Percentiles rank a stretch among this genome's conserved stretches.
These are phyloP conservation scores for Carollia perspicillata DNA, from an alignment of 2,113 vertebrate genomes.

Conservation along the genomic window DNA sequence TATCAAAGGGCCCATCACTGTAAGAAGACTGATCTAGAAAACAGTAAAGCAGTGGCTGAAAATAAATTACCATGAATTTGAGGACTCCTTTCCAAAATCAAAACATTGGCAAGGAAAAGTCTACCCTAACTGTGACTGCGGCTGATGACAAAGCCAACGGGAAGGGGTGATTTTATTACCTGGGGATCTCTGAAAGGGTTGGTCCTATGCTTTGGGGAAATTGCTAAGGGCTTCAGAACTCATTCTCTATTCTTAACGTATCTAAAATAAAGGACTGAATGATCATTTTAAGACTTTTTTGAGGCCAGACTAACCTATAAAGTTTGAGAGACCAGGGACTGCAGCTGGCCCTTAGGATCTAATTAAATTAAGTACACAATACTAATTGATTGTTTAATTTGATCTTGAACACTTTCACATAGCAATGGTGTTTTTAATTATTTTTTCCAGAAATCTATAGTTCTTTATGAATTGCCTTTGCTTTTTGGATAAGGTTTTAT, in stretches of 20 bases:
- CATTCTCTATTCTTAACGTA: too few species aligned
- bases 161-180: background rate
- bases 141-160: background rate
- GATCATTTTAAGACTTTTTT: background rate
- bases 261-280: background rate
- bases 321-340: background rate
- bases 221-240: background rate
- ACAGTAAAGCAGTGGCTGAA: background rate
- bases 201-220: background rate
- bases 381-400: background rate
- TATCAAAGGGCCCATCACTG: background rate
- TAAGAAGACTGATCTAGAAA: background rate
- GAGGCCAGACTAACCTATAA: background rate
- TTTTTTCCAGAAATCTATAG: background rate
- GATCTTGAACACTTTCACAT: background rate
- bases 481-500: background rate
- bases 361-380: background rate
- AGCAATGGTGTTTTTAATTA: background rate
- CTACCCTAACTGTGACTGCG: fast-evolving
- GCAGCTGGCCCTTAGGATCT: background rate
- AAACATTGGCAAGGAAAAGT: background rate
- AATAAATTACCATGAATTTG: background rate
- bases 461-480: background rate
- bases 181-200: background rate
- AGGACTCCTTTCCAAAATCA: background rate